phyloP scores from a whole-genome alignment of 2,888 invertebrate genomes.

The Pristionchus arcanus region DNA sequence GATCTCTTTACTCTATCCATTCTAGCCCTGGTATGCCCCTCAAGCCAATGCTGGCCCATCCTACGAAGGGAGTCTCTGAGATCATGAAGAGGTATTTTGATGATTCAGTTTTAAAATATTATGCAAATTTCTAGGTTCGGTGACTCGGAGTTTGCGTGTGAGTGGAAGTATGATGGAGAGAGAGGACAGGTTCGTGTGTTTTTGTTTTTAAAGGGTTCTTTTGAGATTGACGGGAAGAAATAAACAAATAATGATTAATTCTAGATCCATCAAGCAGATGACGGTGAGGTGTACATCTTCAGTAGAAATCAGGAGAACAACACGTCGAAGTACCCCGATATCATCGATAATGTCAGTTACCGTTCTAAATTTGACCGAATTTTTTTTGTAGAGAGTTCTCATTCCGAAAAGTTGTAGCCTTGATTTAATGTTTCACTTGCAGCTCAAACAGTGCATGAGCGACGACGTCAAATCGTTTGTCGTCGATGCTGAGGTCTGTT shows the following conservation, averaged over 20 bases:
- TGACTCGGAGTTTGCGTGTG: conserved; percentile 91
- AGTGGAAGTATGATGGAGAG: conserved; percentile 99
- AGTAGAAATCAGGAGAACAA: conserved; percentile 97
- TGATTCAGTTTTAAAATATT: neutral
- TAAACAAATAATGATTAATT: neutral
- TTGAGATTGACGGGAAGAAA: neutral
- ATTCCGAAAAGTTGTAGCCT: neutral
- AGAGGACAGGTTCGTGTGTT: conserved; percentile 88
- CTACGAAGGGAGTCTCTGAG: conserved; percentile 89
- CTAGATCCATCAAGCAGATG: conserved; percentile 87
- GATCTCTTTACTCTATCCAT: neutral
- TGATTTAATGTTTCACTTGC: neutral
- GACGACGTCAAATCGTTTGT: conserved; percentile 86
- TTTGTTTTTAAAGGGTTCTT: neutral
- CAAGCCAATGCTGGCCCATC: conserved; percentile 98
- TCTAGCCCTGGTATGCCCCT: conserved; percentile 86
- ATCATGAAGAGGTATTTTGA: conserved; percentile 64
- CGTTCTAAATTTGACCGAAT: no score
- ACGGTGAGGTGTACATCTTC: conserved; percentile 88
- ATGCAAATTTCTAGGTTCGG: conserved; percentile 85
- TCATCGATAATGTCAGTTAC: conserved; percentile 84
- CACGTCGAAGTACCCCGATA: conserved; percentile 95
- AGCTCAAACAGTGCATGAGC: conserved; percentile 67
- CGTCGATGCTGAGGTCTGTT: conserved; percentile 88
- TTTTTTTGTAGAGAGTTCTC: no score